Percentiles rank a stretch among this genome's conserved stretches.
These are phyloP conservation scores for Trematocara stigmaticum DNA, from an alignment of 2,113 vertebrate species.

Conservation along the genomic window DNA sequence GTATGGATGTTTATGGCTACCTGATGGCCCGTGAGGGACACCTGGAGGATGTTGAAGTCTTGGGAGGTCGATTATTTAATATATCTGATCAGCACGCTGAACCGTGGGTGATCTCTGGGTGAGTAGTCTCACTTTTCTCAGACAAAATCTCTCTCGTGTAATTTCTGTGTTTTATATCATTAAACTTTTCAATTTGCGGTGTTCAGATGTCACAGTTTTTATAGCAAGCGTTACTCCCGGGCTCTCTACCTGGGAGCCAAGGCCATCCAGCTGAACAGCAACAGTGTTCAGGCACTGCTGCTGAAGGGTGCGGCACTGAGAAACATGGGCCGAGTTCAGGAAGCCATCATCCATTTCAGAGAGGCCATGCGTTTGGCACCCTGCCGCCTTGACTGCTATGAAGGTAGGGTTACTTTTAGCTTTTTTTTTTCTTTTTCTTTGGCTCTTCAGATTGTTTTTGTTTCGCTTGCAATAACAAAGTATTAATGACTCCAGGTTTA, in stretches of 20 bases:
- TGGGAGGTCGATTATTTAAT: constrained; percentile 94
- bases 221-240: constrained; percentile 94
- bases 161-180: neutral
- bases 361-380: constrained; percentile 93
- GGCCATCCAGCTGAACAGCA: constrained; percentile 97
- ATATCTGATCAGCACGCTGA: constrained; percentile 98
- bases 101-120: constrained; percentile 98
- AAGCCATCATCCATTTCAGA: constrained; percentile 96
- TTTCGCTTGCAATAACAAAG: neutral
- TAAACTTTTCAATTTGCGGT: neutral
- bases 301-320: constrained; percentile 93
- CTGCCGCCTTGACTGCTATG: constrained; percentile 94
- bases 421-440: too few species aligned
- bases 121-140: neutral
- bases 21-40: constrained; percentile 92
- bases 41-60: constrained; percentile 94
- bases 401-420: constrained; percentile 70
- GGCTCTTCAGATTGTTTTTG: accelerated
- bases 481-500: constrained; percentile 74
- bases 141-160: neutral
- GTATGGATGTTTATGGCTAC: constrained; percentile 98
- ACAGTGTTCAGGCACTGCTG: constrained; percentile 92
- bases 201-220: constrained; percentile 94
- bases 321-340: constrained; percentile 95
- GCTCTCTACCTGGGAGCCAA: constrained; percentile 95